These are phyloP conservation scores for Aegotheles bennettii DNA, from an alignment of 2,113 vertebrate species.

Conservation along the genomic window DNA sequence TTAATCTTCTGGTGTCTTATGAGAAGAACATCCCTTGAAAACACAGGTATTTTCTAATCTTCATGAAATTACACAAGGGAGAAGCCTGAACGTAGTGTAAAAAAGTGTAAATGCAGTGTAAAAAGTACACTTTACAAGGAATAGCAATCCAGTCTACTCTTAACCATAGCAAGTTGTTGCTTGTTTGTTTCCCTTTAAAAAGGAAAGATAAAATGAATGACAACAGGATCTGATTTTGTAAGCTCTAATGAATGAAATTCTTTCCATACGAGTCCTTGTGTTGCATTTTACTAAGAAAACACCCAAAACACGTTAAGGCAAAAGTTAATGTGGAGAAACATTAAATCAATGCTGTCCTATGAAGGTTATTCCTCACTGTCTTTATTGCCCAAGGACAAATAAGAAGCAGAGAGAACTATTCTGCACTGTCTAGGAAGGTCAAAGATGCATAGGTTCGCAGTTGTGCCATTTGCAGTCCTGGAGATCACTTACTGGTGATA, in stretches of 20 bases:
- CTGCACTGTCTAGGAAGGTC: background rate
- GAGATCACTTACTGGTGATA: background rate
- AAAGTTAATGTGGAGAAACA: background rate
- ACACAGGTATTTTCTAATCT: background rate
- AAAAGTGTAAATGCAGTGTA: background rate
- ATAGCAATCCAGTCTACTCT: background rate
- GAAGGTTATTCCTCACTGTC: background rate
- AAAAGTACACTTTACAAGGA: background rate
- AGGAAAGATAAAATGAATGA: background rate
- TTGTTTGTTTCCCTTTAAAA: background rate
- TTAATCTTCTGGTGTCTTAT: background rate
- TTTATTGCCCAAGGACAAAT: background rate
- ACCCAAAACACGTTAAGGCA: background rate
- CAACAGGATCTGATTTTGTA: background rate
- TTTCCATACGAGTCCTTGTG: background rate
- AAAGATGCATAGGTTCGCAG: background rate
- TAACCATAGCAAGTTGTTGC: background rate
- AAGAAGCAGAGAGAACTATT: background rate
- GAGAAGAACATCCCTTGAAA: background rate
- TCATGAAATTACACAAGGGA: background rate
- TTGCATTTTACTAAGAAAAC: background rate
- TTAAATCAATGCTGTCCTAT: background rate
- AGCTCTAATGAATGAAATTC: background rate
- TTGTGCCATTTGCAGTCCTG: background rate
- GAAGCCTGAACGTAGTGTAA: background rate